A percentile compares a stretch with the other conserved stretches of the same genome.
Conservation (phyloP, 2,113 vertebrate genomes). For the Coreoperca whiteheadi region DNA sequence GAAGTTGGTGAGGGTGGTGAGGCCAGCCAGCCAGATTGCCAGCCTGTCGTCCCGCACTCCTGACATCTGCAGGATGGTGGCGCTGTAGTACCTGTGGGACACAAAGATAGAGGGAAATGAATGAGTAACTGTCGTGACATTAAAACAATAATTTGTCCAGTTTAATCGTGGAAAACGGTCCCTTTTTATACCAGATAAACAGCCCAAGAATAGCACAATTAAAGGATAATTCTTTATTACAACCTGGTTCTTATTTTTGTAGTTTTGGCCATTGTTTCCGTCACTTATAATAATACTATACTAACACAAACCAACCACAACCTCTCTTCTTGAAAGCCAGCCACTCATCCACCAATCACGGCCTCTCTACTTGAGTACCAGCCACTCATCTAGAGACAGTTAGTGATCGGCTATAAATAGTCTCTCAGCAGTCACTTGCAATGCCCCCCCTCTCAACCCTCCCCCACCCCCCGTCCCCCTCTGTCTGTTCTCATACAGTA, state of each 20-base stretch:
- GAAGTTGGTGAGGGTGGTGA: conserved; percentile 96
- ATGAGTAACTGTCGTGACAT: background rate
- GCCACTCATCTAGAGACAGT: conserved; percentile 35
- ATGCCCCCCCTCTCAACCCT: background rate
- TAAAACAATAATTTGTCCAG: background rate
- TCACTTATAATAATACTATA: background rate
- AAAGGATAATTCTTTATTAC: background rate
- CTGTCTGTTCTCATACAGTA: conserved; percentile 11
- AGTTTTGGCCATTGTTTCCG: background rate
- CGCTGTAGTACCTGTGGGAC: conserved; percentile 94
- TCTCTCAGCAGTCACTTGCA: conserved; percentile 29
- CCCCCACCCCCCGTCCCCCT: background rate
- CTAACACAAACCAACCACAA: background rate
- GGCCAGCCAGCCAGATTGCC: conserved; percentile 95
- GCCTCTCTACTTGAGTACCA: conserved; percentile 37
- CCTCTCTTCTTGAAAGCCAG: conserved; percentile 13
- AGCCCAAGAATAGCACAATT: too few species aligned
- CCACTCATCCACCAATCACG: conserved; percentile 29
- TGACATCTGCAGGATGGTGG: conserved; percentile 99
- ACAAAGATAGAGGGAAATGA: background rate
- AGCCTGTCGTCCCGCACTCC: conserved; percentile 93
- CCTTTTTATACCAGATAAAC: background rate
- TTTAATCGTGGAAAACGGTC: background rate
- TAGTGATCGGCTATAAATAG: conserved; percentile 62
- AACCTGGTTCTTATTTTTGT: background rate